Percentiles rank a stretch among this genome's conserved stretches.
These are phyloP conservation scores for Drosophila mayri DNA, from an alignment of 1,140 invertebrate genomes.

Conservation along the genomic window DNA sequence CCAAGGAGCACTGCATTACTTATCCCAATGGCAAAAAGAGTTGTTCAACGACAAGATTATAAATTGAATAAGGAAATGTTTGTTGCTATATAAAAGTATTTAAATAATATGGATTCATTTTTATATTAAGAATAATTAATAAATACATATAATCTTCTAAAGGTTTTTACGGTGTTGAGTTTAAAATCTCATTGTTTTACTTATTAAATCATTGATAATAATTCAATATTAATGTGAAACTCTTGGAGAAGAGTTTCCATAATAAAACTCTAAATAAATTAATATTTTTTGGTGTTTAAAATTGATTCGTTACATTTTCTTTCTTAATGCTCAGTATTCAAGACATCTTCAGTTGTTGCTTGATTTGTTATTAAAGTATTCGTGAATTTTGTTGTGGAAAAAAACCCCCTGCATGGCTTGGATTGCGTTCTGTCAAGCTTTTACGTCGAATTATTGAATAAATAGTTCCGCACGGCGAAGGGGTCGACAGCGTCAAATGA, in stretches of 20 bases:
- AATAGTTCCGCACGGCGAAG: conserved; percentile 73
- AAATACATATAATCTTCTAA: too few relatives aligned
- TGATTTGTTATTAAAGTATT: background rate
- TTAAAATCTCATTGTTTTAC: too few relatives aligned
- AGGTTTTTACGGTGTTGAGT: too few relatives aligned
- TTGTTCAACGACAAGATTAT: background rate
- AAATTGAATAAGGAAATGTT: too few relatives aligned
- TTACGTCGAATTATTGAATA: conserved; percentile 75
- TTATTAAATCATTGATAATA: too few relatives aligned
- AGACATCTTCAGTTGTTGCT: background rate
- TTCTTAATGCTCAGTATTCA: background rate
- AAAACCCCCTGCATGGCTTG: conserved; percentile 59
- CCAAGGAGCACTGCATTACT: too few relatives aligned
- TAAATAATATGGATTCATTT: too few relatives aligned
- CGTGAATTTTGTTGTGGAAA: background rate
- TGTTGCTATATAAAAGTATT: too few relatives aligned
- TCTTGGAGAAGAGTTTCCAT: background rate
- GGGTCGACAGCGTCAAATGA: conserved; percentile 60
- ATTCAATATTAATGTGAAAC: background rate
- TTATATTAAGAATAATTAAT: too few relatives aligned
- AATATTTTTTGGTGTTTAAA: background rate
- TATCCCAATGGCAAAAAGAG: background rate
- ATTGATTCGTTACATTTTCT: background rate
- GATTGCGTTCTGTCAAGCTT: conserved; percentile 73
- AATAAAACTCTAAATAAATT: too few relatives aligned